Evolutionary conservation across 1,140 invertebrate genomes (phyloP).

Genomic region (Drosophila eugracilis): DNA sequence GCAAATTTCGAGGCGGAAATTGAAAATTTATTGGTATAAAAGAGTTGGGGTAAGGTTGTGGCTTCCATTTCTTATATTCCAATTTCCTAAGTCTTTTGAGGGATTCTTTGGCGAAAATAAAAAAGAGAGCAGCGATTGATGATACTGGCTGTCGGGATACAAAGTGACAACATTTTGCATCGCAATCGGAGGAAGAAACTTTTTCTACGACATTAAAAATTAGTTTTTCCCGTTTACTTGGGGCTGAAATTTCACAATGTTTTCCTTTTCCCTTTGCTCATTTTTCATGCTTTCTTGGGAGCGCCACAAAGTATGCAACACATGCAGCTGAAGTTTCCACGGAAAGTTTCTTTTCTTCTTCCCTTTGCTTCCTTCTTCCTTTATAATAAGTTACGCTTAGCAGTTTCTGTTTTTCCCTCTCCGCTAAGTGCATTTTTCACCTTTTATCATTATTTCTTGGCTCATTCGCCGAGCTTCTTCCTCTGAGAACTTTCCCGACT

Average conservation of each 20-base stretch:
- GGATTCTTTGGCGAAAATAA: slow-evolving; percentile 2
- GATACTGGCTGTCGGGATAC: slow-evolving; percentile 39
- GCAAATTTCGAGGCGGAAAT: slow-evolving; percentile 61
- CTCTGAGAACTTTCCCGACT: slow-evolving; percentile 4
- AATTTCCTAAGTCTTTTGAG: slow-evolving; percentile 1
- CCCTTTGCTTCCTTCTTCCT: background rate
- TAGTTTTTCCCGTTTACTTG: slow-evolving; percentile 63
- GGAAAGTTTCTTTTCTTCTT: slow-evolving; percentile 41
- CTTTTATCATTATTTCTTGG: slow-evolving; percentile 56
- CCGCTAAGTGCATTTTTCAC: slow-evolving; percentile 46
- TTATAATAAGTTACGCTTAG: slow-evolving; percentile 57
- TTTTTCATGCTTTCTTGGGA: slow-evolving; percentile 37
- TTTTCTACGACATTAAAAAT: slow-evolving; percentile 55
- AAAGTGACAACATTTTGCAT: slow-evolving; percentile 62
- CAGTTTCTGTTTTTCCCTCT: slow-evolving; percentile 1
- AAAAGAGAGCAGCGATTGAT: slow-evolving; percentile 33
- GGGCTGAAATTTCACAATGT: slow-evolving; percentile 40
- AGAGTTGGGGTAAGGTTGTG: slow-evolving; percentile 15
- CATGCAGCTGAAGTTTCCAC: slow-evolving; percentile 66
- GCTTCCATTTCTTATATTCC: background rate
- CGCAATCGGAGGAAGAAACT: slow-evolving; percentile 32
- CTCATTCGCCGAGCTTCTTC: slow-evolving; percentile 19
- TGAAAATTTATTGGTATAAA: slow-evolving; percentile 63
- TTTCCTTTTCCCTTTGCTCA: slow-evolving; percentile 6
- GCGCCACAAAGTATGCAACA: slow-evolving; percentile 57